These are phyloP conservation scores for Leucoma salicis DNA, from an alignment of 2,888 invertebrate genomes.

Conservation along the genomic window DNA sequence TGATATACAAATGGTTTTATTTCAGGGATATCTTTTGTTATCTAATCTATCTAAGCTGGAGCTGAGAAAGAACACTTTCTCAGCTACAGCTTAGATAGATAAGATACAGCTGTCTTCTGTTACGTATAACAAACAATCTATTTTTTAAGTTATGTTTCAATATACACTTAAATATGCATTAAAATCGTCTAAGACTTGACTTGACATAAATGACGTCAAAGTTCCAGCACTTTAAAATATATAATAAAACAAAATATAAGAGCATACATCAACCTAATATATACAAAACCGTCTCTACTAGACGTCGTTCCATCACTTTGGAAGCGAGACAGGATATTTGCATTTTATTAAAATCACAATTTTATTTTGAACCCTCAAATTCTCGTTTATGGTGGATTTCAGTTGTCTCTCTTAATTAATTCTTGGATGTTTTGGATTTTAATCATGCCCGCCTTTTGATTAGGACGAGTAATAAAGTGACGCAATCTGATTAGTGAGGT, in stretches of 20 bases:
- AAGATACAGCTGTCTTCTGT: too few relatives aligned
- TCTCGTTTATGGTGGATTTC: conserved; percentile 34
- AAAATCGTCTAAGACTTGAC: too few relatives aligned
- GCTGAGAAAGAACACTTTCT: too few relatives aligned
- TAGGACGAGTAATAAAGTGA: conserved; percentile 32
- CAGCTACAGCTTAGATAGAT: too few relatives aligned
- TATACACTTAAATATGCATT: too few relatives aligned
- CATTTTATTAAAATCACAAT: conserved; percentile 79
- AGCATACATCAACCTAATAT: not conserved
- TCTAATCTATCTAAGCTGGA: too few relatives aligned
- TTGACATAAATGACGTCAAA: too few relatives aligned
- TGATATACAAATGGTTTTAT: too few relatives aligned
- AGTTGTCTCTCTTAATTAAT: conserved; percentile 44
- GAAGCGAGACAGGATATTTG: conserved; percentile 60
- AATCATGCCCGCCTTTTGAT: conserved; percentile 39
- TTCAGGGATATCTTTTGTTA: too few relatives aligned
- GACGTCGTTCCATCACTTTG: conserved; percentile 43
- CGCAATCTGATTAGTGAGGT: conserved; percentile 30
- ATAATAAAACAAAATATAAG: conserved; percentile 5
- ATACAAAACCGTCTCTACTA: conserved; percentile 22
- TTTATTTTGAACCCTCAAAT: conserved; percentile 56
- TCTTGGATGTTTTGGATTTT: conserved; percentile 43
- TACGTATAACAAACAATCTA: too few relatives aligned
- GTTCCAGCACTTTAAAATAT: too few relatives aligned
- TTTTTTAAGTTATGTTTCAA: too few relatives aligned